A percentile compares a stretch with the other conserved stretches of the same genome.
Evolutionary conservation across 2,888 invertebrate species (phyloP).

Genomic region (Tinea pellionella): DNA sequence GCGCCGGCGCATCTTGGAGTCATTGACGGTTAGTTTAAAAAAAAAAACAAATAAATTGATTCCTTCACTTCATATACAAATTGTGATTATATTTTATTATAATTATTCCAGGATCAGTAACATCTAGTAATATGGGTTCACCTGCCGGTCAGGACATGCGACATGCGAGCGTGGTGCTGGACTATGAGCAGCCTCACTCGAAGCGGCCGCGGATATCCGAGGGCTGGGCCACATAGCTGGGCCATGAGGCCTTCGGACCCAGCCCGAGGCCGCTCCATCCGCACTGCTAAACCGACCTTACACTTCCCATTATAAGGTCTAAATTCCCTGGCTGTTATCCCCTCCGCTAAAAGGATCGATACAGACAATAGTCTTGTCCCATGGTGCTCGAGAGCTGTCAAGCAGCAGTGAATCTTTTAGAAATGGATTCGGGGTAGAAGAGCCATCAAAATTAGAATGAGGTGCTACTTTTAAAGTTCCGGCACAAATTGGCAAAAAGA

Average conservation of each 20-base stretch:
- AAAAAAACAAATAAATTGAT: no score
- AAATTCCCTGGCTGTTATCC: not conserved
- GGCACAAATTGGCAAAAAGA: not conserved
- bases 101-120: conserved; percentile 76
- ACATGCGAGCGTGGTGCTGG: conserved; percentile 47
- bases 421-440: not conserved
- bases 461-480: not conserved
- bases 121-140: conserved; percentile 86
- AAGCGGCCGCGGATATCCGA: conserved; percentile 91
- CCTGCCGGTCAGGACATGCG: conserved; percentile 71
- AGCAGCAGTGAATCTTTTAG: not conserved
- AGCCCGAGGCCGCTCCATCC: conserved; percentile 64
- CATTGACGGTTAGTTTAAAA: conserved; percentile 45
- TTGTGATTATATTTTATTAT: not conserved
- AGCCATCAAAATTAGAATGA: not conserved
- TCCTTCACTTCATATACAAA: conserved; percentile 9
- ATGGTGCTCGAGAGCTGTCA: conserved; percentile 1
- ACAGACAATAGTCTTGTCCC: not conserved
- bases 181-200: conserved; percentile 72
- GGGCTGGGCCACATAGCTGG: conserved; percentile 90
- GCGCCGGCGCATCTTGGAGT: conserved; percentile 59
- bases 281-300: conserved; percentile 50
- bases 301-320: not conserved
- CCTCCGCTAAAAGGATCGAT: conserved; percentile 1
- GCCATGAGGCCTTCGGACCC: conserved; percentile 60